Conservation (phyloP, 1,140 invertebrate genomes). For the Drosophila baimaii region DNA sequence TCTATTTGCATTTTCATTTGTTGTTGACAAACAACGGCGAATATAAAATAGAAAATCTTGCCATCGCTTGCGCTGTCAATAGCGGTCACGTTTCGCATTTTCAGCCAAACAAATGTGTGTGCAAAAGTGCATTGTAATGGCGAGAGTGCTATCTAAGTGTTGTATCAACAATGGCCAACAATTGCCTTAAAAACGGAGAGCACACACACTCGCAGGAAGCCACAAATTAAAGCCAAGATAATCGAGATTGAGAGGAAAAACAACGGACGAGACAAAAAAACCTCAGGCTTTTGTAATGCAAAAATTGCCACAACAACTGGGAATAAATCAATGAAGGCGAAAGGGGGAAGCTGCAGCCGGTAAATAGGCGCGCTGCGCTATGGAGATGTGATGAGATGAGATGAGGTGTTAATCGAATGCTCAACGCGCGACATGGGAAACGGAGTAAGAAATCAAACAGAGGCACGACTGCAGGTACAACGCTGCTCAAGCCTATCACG, state of each 20-base stretch:
- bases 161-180: constrained; percentile 72
- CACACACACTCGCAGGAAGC: constrained; percentile 25
- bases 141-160: constrained; percentile 71
- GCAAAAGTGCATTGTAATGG: constrained; percentile 66
- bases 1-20: constrained; percentile 43
- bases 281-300: constrained; percentile 66
- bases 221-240: constrained; percentile 80
- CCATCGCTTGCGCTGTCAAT: constrained; percentile 52
- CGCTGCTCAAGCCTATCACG: neutral
- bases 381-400: neutral
- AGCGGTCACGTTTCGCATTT: constrained; percentile 72
- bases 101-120: constrained; percentile 47
- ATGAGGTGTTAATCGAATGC: constrained; percentile 76
- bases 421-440: constrained; percentile 40
- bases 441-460: constrained; percentile 6
- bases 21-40: constrained; percentile 35
- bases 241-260: constrained; percentile 47
- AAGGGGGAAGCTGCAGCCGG: constrained; percentile 14
- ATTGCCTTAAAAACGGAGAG: constrained; percentile 52
- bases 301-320: constrained; percentile 36
- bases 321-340: constrained; percentile 26
- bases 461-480: constrained; percentile 7
- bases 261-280: constrained; percentile 15
- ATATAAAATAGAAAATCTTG: constrained; percentile 42
- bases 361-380: constrained; percentile 35